A percentile compares a stretch with the other conserved stretches of the same genome.
These are phyloP conservation scores for Tillus elongatus DNA, from an alignment of 2,888 invertebrate species.

Conservation along the genomic window DNA sequence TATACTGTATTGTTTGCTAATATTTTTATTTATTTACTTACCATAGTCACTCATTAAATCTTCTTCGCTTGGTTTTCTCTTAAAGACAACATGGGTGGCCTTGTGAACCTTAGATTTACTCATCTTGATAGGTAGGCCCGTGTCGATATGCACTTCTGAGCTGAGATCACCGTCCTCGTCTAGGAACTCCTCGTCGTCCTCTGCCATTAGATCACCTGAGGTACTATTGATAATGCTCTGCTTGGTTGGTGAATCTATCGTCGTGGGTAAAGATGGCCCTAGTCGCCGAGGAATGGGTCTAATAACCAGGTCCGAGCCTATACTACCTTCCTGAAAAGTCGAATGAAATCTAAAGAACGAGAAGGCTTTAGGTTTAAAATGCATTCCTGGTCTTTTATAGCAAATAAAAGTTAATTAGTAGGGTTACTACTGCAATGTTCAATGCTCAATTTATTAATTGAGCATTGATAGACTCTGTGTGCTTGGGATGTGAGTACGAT, in stretches of 20 bases:
- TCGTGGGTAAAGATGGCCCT: no score
- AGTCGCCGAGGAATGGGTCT: conserved; percentile 73
- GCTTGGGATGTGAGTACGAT: no score
- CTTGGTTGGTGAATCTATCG: no score
- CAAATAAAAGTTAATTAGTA: no score
- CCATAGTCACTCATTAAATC: conserved; percentile 75
- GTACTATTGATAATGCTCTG: conserved; percentile 6
- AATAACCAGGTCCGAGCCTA: conserved; percentile 81
- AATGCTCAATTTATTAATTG: no score
- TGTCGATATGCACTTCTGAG: conserved; percentile 56
- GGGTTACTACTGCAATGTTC: no score
- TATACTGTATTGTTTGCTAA: no score
- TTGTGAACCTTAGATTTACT: conserved; percentile 26
- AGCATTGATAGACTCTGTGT: no score
- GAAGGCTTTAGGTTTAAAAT: no score
- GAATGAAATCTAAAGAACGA: no score
- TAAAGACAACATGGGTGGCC: conserved; percentile 71
- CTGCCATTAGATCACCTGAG: conserved; percentile 14
- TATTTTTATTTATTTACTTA: no score
- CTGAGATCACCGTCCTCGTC: conserved; percentile 56
- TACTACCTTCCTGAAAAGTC: conserved; percentile 73
- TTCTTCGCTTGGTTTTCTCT: conserved; percentile 47
- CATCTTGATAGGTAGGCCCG: conserved; percentile 49
- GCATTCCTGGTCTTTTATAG: no score
- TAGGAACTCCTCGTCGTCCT: conserved; percentile 64